These are phyloP conservation scores for Drosophila neotestacea DNA, from an alignment of 2,888 invertebrate genomes.

Conservation along the genomic window DNA sequence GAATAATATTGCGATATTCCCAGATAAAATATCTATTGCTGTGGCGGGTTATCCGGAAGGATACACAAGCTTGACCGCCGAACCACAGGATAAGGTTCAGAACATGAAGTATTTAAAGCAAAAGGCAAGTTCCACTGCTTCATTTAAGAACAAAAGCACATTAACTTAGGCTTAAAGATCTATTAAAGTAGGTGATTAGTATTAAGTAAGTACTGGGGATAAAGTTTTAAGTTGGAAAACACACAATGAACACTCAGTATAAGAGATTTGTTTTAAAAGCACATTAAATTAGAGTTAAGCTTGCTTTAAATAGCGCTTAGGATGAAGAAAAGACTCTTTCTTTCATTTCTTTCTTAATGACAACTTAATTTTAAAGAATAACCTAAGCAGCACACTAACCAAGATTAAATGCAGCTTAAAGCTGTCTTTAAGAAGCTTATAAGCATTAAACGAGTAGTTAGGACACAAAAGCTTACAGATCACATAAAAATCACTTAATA, in stretches of 20 bases:
- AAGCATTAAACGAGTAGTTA: neutral
- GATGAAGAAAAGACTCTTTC: too few relatives aligned
- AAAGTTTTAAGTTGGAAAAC: neutral
- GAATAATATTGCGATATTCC: neutral
- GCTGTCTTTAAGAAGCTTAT: neutral
- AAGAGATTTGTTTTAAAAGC: neutral
- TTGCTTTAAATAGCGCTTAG: neutral
- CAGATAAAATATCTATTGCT: conserved; percentile 88
- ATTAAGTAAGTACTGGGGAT: neutral
- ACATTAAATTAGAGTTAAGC: neutral
- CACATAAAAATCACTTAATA: too few relatives aligned
- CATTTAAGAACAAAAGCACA: neutral
- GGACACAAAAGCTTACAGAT: too few relatives aligned
- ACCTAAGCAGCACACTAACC: neutral
- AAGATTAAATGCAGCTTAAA: neutral
- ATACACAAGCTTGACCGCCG: conserved; percentile 86
- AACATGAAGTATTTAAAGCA: conserved; percentile 89
- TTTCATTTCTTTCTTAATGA: too few relatives aligned
- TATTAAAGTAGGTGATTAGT: neutral
- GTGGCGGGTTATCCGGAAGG: conserved; percentile 93
- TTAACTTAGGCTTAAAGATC: neutral
- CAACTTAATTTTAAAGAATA: too few relatives aligned
- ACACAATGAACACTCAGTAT: neutral
- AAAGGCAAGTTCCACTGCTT: conserved; percentile 86
- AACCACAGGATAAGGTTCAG: conserved; percentile 84